phyloP scores from a whole-genome alignment of 2,888 invertebrate species.

The Oegoconia quadripuncta region DNA sequence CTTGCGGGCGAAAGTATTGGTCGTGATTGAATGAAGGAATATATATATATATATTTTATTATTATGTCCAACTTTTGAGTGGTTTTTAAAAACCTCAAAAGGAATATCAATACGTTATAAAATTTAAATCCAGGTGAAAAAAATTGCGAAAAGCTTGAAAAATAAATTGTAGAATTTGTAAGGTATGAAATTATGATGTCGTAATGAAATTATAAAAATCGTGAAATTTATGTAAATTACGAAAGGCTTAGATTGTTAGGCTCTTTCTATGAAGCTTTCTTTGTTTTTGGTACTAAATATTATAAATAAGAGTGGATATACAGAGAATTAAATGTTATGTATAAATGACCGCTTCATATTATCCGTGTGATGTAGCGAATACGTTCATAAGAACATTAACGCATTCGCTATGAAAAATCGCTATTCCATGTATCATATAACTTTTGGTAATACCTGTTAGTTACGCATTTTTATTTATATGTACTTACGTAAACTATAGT shows the following conservation, averaged over 20 bases:
- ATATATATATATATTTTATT: constrained; percentile 13
- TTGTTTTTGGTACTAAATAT: too few relatives aligned
- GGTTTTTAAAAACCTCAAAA: neutral
- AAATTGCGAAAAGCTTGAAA: constrained; percentile 29
- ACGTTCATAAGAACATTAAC: too few relatives aligned
- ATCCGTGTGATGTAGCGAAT: too few relatives aligned
- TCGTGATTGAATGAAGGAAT: constrained; percentile 13
- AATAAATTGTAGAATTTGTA: constrained; percentile 22
- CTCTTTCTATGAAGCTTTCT: too few relatives aligned
- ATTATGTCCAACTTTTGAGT: constrained; percentile 7
- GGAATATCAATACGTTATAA: neutral
- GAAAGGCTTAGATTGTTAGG: neutral
- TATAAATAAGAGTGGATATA: too few relatives aligned
- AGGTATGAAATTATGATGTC: neutral
- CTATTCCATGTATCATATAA: too few relatives aligned
- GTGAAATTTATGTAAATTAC: neutral
- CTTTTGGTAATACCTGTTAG: too few relatives aligned
- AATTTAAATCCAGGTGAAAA: constrained; percentile 12
- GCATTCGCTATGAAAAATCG: too few relatives aligned
- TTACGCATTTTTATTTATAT: too few relatives aligned
- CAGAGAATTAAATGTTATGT: neutral
- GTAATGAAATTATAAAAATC: neutral
- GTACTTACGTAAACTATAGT: too few relatives aligned
- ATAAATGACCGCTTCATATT: neutral
- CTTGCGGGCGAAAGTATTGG: constrained; percentile 15